Evolutionary conservation across 2,797 vertebrate genomes (phyloP), one percentile per base, ranked within the genome.

Genomic region (Microctenopoma steveboyesi): DNA sequence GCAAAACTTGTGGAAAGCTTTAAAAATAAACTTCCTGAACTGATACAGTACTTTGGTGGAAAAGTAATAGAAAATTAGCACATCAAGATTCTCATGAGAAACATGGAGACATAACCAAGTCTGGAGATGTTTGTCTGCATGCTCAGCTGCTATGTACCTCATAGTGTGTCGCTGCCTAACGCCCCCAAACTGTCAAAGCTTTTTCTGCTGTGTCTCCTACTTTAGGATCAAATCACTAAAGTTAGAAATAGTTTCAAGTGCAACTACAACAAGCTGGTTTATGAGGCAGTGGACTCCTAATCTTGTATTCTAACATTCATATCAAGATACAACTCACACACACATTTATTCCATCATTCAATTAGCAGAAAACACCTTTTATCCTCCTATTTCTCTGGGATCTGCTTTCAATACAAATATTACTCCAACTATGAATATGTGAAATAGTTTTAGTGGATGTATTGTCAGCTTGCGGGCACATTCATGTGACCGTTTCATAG

Each of bases 111-210:
- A 27, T 12, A 65, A 64, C 43, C 47, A 5, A 64, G 63, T 49
- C 65, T 78, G 72, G 75, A 79, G 71, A 61, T 69, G 79, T 81
- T 74, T 63, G 72, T 40, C 40, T 76, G 83, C 69, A 3, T 1
- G 58, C 58, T 81, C 80, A 81, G 78, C 82, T 81, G 78, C 82
- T 81, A 60, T 76, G 81, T 66, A 65, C 67, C 50, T 57, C 30
- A 22, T n/a, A 33, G 56, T 12, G 52, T 66, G 81, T 84, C 72
- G 48, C 59, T 33, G 39, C 56, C 54, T 48, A 7, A 70, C 33
- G 72, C 86, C 86, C 86, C 64, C 73, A 88, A 90, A 88, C 83
- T 89, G 87, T 89, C 87, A 87, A 47, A 35, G 69, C 66, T 33
- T 69, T 53, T 54, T 16, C 67, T 63, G 40, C 80, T 51, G 63